A percentile compares a stretch with the other conserved stretches of the same genome.
Conservation (phyloP, 2,888 invertebrate species). For the Mesoligia furuncula region DNA sequence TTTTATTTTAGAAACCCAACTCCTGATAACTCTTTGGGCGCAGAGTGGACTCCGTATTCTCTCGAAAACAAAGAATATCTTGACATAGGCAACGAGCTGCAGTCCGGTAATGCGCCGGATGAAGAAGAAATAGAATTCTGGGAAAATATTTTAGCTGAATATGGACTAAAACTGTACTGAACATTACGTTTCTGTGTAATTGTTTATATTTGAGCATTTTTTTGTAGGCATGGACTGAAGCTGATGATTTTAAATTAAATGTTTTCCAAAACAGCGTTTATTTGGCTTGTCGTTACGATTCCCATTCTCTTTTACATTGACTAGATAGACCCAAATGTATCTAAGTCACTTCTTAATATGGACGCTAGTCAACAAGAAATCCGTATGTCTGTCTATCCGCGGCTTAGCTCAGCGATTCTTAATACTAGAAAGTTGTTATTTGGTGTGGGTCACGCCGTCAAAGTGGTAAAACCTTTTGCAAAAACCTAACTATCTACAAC, state of each 20-base stretch:
- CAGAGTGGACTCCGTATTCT: constrained; percentile 73
- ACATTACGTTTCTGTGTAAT: not conserved
- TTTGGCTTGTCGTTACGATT: not conserved
- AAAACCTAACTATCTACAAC: too few species aligned
- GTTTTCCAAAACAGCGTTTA: not conserved
- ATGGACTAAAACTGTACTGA: constrained; percentile 53
- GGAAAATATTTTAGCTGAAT: constrained; percentile 64
- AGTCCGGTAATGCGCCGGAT: constrained; percentile 56
- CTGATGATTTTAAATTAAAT: not conserved
- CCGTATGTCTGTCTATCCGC: not conserved
- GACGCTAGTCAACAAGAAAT: not conserved
- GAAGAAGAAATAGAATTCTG: constrained; percentile 71
- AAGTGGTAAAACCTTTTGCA: too few species aligned
- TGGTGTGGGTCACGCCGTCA: not conserved
- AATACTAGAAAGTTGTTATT: not conserved
- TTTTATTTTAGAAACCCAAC: constrained; percentile 75
- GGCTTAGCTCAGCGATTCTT: not conserved
- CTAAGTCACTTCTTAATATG: not conserved
- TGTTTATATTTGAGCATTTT: not conserved
- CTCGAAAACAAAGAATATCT: constrained; percentile 71
- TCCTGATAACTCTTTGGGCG: constrained; percentile 70
- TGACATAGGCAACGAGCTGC: constrained; percentile 73
- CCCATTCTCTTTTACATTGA: not conserved
- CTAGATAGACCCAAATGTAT: not conserved
- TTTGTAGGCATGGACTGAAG: not conserved